Evolutionary conservation across 2,888 invertebrate species (phyloP).

Genomic region (Hirtodrosophila confusa): DNA sequence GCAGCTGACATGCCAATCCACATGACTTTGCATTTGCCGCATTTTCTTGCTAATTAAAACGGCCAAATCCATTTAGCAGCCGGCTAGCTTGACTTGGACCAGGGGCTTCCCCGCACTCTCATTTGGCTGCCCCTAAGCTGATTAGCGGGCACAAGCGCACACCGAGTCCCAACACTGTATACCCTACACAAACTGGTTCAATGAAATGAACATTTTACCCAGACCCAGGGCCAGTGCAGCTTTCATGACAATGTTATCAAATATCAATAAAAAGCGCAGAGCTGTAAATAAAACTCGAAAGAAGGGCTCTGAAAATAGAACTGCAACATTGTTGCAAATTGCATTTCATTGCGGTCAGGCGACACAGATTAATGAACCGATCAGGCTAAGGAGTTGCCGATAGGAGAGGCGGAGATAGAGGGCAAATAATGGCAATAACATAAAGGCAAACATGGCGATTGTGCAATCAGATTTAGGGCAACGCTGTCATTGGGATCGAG

Average conservation of each 20-base stretch:
- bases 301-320: constrained; percentile 53
- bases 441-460: too few species aligned
- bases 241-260: constrained; percentile 71
- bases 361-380: constrained; percentile 62
- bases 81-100: constrained; percentile 10
- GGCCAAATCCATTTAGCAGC: constrained; percentile 72
- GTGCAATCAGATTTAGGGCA: too few species aligned
- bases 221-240: constrained; percentile 3
- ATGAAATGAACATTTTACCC: constrained; percentile 18
- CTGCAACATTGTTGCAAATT: constrained; percentile 64
- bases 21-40: constrained; percentile 51
- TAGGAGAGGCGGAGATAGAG: constrained; percentile 1
- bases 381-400: constrained; percentile 11
- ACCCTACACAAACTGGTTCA: constrained; percentile 17
- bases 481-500: too few species aligned
- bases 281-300: constrained; percentile 20
- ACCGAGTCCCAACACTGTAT: constrained; percentile 21
- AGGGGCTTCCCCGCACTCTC: constrained; percentile 25
- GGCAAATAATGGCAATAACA: not conserved
- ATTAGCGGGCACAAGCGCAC: constrained; percentile 58
- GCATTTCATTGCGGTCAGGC: constrained; percentile 57
- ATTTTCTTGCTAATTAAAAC: constrained; percentile 75
- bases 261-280: constrained; percentile 64
- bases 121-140: constrained; percentile 56
- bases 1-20: constrained; percentile 28